phyloP scores from a whole-genome alignment of 2,797 vertebrate genomes.

The Artibeus jamaicensis region DNA sequence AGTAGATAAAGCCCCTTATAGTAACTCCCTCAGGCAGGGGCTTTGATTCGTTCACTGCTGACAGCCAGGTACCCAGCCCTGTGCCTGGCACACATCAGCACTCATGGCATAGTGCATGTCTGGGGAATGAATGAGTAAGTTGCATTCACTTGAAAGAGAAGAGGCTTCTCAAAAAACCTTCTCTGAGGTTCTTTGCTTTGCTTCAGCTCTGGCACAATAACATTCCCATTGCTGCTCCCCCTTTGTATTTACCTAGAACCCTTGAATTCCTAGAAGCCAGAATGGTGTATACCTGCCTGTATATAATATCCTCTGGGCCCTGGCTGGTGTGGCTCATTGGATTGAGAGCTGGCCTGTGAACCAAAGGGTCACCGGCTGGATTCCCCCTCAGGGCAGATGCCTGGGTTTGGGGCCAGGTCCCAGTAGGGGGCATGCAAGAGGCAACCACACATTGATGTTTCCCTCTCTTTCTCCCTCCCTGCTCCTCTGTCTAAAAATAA shows the following conservation, averaged over 20 bases:
- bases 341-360: too few species aligned
- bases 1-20: background rate
- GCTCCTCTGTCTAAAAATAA: too few species aligned
- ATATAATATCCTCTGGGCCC: background rate
- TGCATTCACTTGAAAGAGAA: background rate
- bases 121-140: background rate
- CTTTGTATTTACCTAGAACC: background rate
- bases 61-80: background rate
- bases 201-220: background rate
- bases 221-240: background rate
- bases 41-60: background rate
- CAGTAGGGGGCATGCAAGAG: too few species aligned
- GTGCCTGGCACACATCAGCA: too few species aligned
- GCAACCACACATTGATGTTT: too few species aligned
- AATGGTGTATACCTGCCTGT: accelerated
- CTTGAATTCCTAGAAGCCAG: background rate
- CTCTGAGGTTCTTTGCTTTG: background rate
- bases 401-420: too few species aligned
- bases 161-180: background rate
- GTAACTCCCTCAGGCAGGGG: background rate
- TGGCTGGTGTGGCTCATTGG: too few species aligned
- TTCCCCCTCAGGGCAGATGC: too few species aligned
- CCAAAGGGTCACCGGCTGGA: too few species aligned
- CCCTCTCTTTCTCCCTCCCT: too few species aligned
- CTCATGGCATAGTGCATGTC: background rate